These are phyloP conservation scores for Toxotes jaculatrix DNA, from an alignment of 2,113 vertebrate genomes.

Conservation along the genomic window DNA sequence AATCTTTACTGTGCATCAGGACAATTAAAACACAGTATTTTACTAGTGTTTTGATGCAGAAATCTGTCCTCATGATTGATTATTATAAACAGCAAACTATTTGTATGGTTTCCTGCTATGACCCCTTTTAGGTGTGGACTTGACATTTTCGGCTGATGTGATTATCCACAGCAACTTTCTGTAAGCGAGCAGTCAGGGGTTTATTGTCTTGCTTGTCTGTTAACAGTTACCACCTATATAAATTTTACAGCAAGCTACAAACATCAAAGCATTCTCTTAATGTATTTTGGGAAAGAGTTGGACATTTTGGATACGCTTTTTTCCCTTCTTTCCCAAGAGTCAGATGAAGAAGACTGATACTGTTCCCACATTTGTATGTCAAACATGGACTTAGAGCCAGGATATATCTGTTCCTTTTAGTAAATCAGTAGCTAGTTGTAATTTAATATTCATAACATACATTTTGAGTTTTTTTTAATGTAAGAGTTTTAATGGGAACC, in stretches of 20 bases:
- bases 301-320: no score
- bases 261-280: background rate
- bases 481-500: no score
- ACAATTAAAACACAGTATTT: slow-evolving; percentile 29
- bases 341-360: no score
- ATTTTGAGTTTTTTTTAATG: no score
- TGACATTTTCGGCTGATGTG: background rate
- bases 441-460: no score
- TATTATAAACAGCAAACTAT: background rate
- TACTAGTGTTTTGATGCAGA: slow-evolving; percentile 5
- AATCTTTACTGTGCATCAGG: background rate
- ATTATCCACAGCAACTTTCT: slow-evolving; percentile 2
- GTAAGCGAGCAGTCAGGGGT: background rate
- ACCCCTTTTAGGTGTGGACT: background rate
- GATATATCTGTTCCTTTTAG: no score
- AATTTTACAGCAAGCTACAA: background rate
- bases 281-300: no score
- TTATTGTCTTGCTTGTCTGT: background rate
- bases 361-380: no score
- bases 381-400: no score
- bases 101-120: background rate
- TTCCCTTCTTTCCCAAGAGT: no score
- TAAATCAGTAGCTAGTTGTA: no score
- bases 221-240: slow-evolving; percentile 7
- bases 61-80: background rate